A percentile compares a stretch with the other conserved stretches of the same genome.
Evolutionary conservation across 2,797 vertebrate species (phyloP).

Genomic region (Rhodeus uyekii): DNA sequence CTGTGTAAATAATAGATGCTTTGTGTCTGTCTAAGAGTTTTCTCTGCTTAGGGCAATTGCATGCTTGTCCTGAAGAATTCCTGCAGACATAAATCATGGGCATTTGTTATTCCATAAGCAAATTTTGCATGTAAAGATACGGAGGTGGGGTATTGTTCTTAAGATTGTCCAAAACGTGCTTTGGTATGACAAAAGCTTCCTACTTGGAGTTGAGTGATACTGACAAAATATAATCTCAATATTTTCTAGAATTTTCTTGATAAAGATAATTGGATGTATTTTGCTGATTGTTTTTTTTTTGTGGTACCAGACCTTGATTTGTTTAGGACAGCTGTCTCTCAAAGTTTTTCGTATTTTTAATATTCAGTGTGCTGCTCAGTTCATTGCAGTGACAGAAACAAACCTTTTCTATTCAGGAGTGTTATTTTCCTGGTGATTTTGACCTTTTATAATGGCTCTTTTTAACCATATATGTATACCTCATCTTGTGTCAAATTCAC

Average conservation of each 20-base stretch:
- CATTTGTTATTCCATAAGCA: background rate
- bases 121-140: background rate
- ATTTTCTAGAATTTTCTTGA: background rate
- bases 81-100: constrained; percentile 2
- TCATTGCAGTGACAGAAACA: background rate
- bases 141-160: background rate
- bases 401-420: background rate
- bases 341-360: background rate
- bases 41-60: constrained; percentile 19
- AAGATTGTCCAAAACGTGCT: background rate
- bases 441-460: background rate
- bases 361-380: background rate
- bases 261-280: background rate
- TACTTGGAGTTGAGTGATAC: background rate
- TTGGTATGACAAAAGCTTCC: background rate
- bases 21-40: constrained; percentile 23
- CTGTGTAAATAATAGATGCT: constrained; percentile 37
- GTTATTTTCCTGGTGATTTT: background rate
- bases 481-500: background rate
- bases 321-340: background rate
- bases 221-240: background rate
- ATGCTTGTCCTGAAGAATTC: constrained; percentile 13
- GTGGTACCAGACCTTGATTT: background rate
- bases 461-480: background rate
- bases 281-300: background rate